Evolutionary conservation across 30 jellyfish, hydroid and myxozoan species (phyloP), one percentile per base, ranked within the genome.

Genomic region (Hydractinia echinata): DNA sequence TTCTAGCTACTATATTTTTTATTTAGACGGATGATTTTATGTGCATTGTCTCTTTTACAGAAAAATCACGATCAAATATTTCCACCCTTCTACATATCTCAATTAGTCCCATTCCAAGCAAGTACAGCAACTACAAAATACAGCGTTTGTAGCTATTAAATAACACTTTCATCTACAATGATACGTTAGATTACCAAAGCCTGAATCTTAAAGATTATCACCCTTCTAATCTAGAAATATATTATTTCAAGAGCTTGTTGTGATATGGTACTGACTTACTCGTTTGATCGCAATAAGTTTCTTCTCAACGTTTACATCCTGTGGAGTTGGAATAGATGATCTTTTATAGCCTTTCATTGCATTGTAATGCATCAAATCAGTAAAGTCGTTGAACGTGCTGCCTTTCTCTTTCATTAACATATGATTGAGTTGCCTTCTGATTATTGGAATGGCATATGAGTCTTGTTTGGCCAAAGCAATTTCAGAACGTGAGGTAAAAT

Each of bases 351-450:
- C 74, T n/a, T 51, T 7, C 10, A 64, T 64, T 7, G 74, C 74
- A 64, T 64, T 64, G 39, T 64, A 64, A 13, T 64, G 74, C 9
- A 64, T 13, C 10, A 64, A 64, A 64, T 64, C 74, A n/a, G 74
- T 51, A 64, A 64, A 64, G 51, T 64, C 74, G 51, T 64, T 51
- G 39, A 64, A 13, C 74, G 74, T 6, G 10, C 39, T 64, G 19
- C 74, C 74, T 64, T 64, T 64, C 39, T 64, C 74, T 13, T 64
- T 64, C 18, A n/a, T 64, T 13, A 64, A 51, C 7, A 64, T 7
- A n/a, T 64, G 51, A 13, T 51, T 64, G 9, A 64, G 74, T 13
- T 64, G 74, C 19, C 74, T 44, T 2, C 74, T 44, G 7, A 64
- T 64, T 44, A 64, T 64, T 7, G 74, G 74, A 6, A 64, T 7